A percentile compares a stretch with the other conserved stretches of the same genome.
Evolutionary conservation across 2,113 vertebrate species (phyloP).

Genomic region (Callorhinus ursinus): DNA sequence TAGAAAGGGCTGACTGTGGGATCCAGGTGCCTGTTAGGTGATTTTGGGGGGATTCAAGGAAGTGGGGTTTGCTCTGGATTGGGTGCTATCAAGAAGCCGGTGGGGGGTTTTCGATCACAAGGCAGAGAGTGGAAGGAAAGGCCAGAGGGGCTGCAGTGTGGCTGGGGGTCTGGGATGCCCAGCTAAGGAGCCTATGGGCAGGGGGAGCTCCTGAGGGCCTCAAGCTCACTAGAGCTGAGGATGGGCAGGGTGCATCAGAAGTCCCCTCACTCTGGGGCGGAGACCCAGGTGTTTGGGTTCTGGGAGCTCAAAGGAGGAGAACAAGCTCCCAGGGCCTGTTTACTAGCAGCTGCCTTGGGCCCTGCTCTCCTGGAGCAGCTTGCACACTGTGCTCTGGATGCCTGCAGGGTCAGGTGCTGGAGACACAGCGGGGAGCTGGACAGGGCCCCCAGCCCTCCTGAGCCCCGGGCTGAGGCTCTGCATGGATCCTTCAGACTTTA

Average conservation of each 20-base stretch:
- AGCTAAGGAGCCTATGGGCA: background rate
- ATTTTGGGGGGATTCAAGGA: background rate
- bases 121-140: background rate
- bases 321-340: fast-evolving
- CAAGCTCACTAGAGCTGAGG: background rate
- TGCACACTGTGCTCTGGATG: background rate
- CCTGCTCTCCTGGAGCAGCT: fast-evolving
- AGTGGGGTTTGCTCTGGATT: background rate
- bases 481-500: background rate
- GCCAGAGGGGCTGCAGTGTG: background rate
- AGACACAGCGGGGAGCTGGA: background rate
- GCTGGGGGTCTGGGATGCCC: too few species aligned
- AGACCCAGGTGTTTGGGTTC: background rate
- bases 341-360: background rate
- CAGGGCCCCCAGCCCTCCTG: background rate
- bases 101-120: background rate
- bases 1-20: background rate
- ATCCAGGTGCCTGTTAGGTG: background rate
- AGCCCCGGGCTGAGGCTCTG: background rate
- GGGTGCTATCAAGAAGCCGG: background rate
- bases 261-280: fast-evolving
- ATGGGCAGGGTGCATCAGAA: background rate
- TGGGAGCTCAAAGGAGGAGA: background rate
- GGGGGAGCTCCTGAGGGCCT: too few species aligned
- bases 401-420: background rate